Conservation (phyloP, 2,888 invertebrate species). For the Cerastis leucographa region DNA sequence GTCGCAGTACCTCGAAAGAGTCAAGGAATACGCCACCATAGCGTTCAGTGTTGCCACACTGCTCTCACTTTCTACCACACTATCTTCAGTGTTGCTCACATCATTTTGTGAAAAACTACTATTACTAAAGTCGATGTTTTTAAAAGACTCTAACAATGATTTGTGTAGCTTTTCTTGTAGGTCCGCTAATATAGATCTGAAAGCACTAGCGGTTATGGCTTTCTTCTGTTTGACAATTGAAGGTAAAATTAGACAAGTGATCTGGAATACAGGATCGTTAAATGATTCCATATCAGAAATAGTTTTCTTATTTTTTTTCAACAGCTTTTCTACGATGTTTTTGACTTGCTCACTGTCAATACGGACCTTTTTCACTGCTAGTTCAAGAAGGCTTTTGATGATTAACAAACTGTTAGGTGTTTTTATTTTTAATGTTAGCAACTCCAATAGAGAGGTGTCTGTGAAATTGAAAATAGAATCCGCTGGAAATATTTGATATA, state of each 20-base stretch:
- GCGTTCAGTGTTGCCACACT: conserved; percentile 83
- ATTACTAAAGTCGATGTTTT: conserved; percentile 80
- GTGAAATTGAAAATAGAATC: conserved; percentile 82
- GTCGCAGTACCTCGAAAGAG: conserved; percentile 85
- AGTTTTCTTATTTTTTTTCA: conserved; percentile 75
- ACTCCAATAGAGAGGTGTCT: conserved; percentile 76
- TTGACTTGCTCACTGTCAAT: conserved; percentile 82
- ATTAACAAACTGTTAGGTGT: conserved; percentile 78
- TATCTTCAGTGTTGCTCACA: conserved; percentile 78
- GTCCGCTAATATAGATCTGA: conserved; percentile 83
- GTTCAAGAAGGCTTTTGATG: conserved; percentile 81
- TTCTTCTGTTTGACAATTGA: conserved; percentile 85
- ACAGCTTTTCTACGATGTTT: conserved; percentile 80
- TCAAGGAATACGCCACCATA: conserved; percentile 84
- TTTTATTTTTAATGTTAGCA: conserved; percentile 82
- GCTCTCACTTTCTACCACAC: conserved; percentile 74
- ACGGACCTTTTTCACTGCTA: conserved; percentile 84
- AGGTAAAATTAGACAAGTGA: conserved; percentile 83
- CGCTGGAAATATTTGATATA: conserved; percentile 84
- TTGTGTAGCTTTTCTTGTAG: conserved; percentile 85
- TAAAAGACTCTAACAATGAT: conserved; percentile 81
- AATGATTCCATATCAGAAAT: conserved; percentile 79
- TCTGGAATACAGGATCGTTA: conserved; percentile 83
- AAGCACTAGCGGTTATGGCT: conserved; percentile 81
- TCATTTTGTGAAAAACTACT: conserved; percentile 64